Percentiles rank a stretch among this genome's conserved stretches.
phyloP scores from a whole-genome alignment of 2,888 invertebrate genomes.

The Cantharis rufa region DNA sequence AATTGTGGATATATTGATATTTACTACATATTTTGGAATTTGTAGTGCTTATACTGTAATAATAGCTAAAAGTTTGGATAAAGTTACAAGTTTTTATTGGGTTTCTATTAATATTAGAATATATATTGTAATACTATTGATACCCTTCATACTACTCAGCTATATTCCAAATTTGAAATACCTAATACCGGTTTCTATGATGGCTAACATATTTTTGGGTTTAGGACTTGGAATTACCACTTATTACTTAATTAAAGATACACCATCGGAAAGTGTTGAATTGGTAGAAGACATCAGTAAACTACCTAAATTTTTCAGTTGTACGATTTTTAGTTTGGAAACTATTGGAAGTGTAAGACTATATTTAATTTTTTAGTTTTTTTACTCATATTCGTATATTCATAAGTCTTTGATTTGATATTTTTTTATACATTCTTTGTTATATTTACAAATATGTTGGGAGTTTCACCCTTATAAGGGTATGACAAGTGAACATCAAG shows the following conservation, averaged over 20 bases:
- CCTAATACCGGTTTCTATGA: conserved; percentile 88
- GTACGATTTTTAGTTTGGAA: conserved; percentile 97
- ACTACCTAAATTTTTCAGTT: conserved; percentile 90
- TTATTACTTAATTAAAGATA: conserved; percentile 77
- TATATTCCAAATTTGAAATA: conserved; percentile 88
- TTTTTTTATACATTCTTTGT: too few relatives aligned
- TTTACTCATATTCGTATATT: not conserved
- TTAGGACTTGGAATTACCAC: conserved; percentile 86
- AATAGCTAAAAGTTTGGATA: conserved; percentile 80
- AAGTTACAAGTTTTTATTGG: conserved; percentile 66
- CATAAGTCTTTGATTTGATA: not conserved
- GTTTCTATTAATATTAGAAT: conserved; percentile 61
- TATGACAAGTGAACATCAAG: too few relatives aligned
- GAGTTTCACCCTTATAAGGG: too few relatives aligned
- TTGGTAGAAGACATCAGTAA: conserved; percentile 54
- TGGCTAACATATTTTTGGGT: conserved; percentile 89
- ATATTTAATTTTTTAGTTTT: not conserved
- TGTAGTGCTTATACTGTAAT: conserved; percentile 97
- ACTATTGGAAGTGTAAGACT: conserved; percentile 78
- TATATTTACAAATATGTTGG: too few relatives aligned
- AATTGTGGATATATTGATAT: conserved; percentile 71
- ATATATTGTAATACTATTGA: conserved; percentile 68
- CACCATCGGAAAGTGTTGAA: conserved; percentile 58
- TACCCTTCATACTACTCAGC: conserved; percentile 79
- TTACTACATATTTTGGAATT: conserved; percentile 93